Percentiles rank a stretch among this genome's conserved stretches.
These are phyloP conservation scores for Oncorhynchus tshawytscha DNA, from an alignment of 2,113 vertebrate species.

Conservation along the genomic window DNA sequence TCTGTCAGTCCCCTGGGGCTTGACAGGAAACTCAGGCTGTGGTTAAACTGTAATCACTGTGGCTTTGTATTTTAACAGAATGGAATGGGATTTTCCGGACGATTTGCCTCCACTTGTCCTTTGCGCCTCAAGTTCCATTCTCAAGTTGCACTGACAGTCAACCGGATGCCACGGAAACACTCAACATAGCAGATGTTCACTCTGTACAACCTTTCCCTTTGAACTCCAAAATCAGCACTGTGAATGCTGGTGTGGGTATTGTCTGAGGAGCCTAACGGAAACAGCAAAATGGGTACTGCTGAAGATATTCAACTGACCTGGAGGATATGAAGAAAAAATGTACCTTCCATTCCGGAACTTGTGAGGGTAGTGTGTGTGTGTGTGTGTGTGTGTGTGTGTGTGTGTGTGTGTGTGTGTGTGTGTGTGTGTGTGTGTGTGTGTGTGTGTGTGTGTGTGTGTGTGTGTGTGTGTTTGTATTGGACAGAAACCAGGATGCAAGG, in stretches of 20 bases:
- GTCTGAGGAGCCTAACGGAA: slow-evolving; percentile 56
- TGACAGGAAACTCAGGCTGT: slow-evolving; percentile 64
- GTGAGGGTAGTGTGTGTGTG: slow-evolving; percentile 50
- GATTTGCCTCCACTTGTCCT: slow-evolving; percentile 59
- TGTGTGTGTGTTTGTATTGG: slow-evolving; percentile 50
- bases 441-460: slow-evolving; percentile 30
- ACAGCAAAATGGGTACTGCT: slow-evolving; percentile 25
- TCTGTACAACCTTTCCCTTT: slow-evolving; percentile 3
- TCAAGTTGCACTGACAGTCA: slow-evolving; percentile 53
- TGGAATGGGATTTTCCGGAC: slow-evolving; percentile 66
- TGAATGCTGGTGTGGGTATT: slow-evolving; percentile 34
- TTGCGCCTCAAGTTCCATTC: slow-evolving; percentile 54
- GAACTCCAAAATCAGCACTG: slow-evolving; percentile 39
- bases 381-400: slow-evolving; percentile 49
- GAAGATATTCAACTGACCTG: slow-evolving; percentile 18
- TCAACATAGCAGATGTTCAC: slow-evolving; percentile 57
- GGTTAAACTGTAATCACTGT: slow-evolving; percentile 61
- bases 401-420: slow-evolving; percentile 15
- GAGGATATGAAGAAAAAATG: slow-evolving; percentile 41
- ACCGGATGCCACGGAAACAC: slow-evolving; percentile 54
- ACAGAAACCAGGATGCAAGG: slow-evolving; percentile 60
- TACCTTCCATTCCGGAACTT: slow-evolving; percentile 48
- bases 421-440: no score
- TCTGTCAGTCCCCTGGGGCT: slow-evolving; percentile 32
- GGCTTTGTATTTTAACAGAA: slow-evolving; percentile 59